Percentiles rank a stretch among this genome's conserved stretches.
Conservation (phyloP, 2,113 vertebrate genomes). For the Scomber colias region DNA sequence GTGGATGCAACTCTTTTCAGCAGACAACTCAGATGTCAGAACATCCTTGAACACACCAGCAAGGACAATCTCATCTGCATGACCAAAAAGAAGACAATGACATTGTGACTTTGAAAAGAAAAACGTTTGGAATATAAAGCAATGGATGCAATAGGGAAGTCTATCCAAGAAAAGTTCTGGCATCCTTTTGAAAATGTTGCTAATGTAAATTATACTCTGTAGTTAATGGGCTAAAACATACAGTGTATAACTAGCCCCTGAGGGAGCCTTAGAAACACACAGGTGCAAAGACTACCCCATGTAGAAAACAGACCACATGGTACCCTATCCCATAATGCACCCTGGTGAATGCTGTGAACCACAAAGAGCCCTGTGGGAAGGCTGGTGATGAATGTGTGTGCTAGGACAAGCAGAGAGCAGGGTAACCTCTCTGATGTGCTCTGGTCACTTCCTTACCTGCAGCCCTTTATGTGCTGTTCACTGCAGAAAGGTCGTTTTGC, state of each 20-base stretch:
- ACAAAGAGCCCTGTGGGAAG: constrained; percentile 60
- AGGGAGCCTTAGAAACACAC: constrained; percentile 27
- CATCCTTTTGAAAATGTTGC: background rate
- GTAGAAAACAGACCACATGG: constrained; percentile 47
- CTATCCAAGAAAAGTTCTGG: background rate
- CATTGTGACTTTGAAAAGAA: constrained; percentile 19
- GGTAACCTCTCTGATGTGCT: constrained; percentile 59
- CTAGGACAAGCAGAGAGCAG: constrained; percentile 45
- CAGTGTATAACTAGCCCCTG: constrained; percentile 8
- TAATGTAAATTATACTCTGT: background rate
- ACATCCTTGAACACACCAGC: constrained; percentile 28
- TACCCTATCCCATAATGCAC: constrained; percentile 51
- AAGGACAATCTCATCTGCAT: background rate
- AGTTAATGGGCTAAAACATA: constrained; percentile 28
- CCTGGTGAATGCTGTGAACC: constrained; percentile 44
- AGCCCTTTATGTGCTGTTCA: constrained; percentile 48
- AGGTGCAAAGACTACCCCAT: constrained; percentile 21
- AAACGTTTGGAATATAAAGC: background rate
- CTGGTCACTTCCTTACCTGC: constrained; percentile 49
- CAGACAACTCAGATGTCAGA: background rate
- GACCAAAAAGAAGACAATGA: background rate
- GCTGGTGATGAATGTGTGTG: constrained; percentile 73
- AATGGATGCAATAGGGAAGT: background rate
- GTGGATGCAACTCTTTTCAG: background rate
- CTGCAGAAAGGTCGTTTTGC: constrained; percentile 52